Evolutionary conservation across 1,140 invertebrate genomes (phyloP).

Genomic region (Penaeus vannamei): DNA sequence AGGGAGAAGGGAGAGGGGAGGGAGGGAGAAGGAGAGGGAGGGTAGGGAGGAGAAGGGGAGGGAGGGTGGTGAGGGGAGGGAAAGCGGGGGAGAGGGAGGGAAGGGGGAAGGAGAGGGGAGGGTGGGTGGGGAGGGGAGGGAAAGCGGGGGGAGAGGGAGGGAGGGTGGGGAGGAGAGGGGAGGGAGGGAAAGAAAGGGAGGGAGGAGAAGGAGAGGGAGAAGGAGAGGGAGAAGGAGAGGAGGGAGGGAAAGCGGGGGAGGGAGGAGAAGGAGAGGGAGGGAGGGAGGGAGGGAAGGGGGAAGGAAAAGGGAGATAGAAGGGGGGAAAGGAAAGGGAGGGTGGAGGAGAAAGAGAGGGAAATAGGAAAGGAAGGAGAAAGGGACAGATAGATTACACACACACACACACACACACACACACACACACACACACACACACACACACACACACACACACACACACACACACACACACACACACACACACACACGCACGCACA

Average conservation of each 20-base stretch:
- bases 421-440: too few relatives aligned
- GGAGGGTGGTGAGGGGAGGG: neutral
- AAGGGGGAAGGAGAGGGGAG: constrained; percentile 25
- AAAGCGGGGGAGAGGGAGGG: neutral
- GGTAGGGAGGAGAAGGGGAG: too few relatives aligned
- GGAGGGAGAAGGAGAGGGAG: neutral
- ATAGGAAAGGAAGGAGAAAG: too few relatives aligned
- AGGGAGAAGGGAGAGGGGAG: neutral
- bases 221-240: neutral
- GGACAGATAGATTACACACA: too few relatives aligned
- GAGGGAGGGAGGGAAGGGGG: neutral
- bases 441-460: too few relatives aligned
- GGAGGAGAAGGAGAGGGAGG: neutral
- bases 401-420: too few relatives aligned
- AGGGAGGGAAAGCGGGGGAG: neutral
- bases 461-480: too few relatives aligned
- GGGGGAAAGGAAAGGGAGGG: neutral
- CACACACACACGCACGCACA: too few relatives aligned
- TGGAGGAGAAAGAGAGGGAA: too few relatives aligned
- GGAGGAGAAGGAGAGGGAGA: neutral
- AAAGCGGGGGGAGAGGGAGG: neutral
- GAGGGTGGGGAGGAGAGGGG: neutral
- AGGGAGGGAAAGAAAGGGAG: neutral
- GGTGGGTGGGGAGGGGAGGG: constrained; percentile 23
- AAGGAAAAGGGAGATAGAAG: neutral